Conservation (phyloP, 2,888 invertebrate species). For the Pseudococcus viburni region DNA sequence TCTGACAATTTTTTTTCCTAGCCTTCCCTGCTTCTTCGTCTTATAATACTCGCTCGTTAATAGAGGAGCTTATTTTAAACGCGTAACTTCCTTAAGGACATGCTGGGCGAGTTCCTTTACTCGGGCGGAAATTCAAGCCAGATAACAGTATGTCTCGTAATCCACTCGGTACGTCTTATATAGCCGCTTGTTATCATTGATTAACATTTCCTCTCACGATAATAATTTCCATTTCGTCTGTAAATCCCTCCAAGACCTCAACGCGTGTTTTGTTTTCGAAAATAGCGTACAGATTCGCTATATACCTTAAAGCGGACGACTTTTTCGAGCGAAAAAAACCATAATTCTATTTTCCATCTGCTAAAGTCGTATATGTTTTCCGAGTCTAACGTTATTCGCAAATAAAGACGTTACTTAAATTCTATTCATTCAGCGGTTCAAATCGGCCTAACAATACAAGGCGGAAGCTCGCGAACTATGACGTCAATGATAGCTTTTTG, state of each 20-base stretch:
- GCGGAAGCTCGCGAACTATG: slow-evolving; percentile 41
- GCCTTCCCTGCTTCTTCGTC: background rate
- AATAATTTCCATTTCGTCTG: background rate
- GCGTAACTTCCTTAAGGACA: slow-evolving; percentile 14
- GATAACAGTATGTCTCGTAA: background rate
- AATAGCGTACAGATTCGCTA: background rate
- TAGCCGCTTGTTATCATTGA: slow-evolving; percentile 22
- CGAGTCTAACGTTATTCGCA: background rate
- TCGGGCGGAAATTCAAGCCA: background rate
- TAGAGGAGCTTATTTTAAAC: slow-evolving; percentile 14
- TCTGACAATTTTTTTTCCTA: no score
- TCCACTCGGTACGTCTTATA: background rate
- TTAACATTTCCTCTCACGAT: slow-evolving; percentile 40
- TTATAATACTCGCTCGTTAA: background rate
- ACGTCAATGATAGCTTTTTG: slow-evolving; percentile 47
- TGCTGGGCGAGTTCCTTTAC: slow-evolving; percentile 3
- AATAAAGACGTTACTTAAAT: background rate
- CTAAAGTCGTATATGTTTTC: slow-evolving; percentile 3
- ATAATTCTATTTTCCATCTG: background rate
- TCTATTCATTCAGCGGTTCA: background rate
- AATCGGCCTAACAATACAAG: slow-evolving; percentile 31
- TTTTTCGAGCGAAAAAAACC: background rate
- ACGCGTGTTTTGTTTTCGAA: background rate
- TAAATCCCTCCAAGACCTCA: background rate
- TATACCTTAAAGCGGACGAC: background rate